Evolutionary conservation across 2,888 invertebrate genomes (phyloP), one percentile per base, ranked within the genome.

Genomic region (Caenorhabditis sulstoni): DNA sequence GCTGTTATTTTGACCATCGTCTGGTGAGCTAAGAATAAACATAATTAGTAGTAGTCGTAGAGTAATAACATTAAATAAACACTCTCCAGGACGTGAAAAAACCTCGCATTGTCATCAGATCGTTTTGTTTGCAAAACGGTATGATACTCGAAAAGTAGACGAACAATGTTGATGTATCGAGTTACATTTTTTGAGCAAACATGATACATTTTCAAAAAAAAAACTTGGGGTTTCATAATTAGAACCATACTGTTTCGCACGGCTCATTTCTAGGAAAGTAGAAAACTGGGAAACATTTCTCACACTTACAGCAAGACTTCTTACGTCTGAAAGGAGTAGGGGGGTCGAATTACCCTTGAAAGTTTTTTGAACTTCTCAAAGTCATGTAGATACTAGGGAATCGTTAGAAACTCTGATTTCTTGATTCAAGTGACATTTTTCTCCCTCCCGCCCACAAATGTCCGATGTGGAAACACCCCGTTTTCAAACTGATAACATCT

Each of bases 131-230:
- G 45, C 52, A 61, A 52, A 20, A 55, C 49, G 39, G 62, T 62
- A 71, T 71, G 44, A 47, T 61, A 47, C 71, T 57, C 37, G 39
- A 45, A 45, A 47, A 35, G 23, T 35, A 29, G 29, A 29, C 29
- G 29, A 29, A 7, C 4, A 29, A 29, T 61, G 53, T 37, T 39
- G 61, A 62, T 52, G 61, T 59, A 68, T 61, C 49, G 7, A 53
- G 45, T 70, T 52, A 55, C 62, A 67, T 47, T 39, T 35, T 14
- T 70, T 45, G 45, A 44, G 59, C 41, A 68, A 44, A 61, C 45
- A 59, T 50, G 29, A 29, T 29, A n/a, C 29, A 29, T 29, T 29
- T 29, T 29, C 29, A 29, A 29, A 29, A 29, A 29, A 29, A 29
- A 29, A 29, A 29, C 29, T n/a, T n/a, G n/a, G n/a, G n/a, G 29